These are phyloP conservation scores for Charina bottae DNA, from an alignment of 2,113 vertebrate species.

Conservation along the genomic window DNA sequence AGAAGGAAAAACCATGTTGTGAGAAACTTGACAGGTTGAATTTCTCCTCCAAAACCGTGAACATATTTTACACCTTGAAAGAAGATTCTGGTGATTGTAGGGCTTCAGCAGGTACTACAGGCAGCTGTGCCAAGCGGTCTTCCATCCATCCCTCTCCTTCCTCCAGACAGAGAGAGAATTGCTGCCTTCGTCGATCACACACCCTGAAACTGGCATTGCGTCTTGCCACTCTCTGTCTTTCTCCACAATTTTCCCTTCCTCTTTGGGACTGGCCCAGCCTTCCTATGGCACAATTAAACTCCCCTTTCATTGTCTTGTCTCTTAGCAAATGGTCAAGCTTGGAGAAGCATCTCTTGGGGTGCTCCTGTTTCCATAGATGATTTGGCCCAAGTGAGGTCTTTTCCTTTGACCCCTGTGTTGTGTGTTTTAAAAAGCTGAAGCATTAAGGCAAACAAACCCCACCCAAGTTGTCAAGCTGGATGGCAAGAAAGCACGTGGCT, in stretches of 20 bases:
- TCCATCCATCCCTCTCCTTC: background rate
- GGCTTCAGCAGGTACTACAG: too few species aligned
- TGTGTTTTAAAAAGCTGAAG: background rate
- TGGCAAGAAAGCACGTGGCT: constrained; percentile 7
- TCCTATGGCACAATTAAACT: too few species aligned
- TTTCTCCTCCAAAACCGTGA: background rate
- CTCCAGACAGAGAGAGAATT: background rate
- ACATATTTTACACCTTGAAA: background rate
- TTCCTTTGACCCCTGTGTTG: background rate
- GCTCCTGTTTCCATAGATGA: background rate
- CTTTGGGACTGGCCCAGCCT: background rate
- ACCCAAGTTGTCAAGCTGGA: background rate
- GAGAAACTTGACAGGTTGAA: background rate
- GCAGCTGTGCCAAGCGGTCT: background rate
- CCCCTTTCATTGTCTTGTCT: background rate
- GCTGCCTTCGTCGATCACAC: background rate
- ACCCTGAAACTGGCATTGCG: background rate
- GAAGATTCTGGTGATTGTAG: background rate
- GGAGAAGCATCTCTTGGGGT: background rate
- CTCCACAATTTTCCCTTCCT: background rate
- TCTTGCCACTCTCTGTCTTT: background rate
- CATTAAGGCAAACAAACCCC: background rate
- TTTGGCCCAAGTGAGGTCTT: background rate
- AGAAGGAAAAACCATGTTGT: background rate
- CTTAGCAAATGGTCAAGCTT: background rate